These are phyloP conservation scores for Sus cebifrons DNA, from an alignment of 2,797 vertebrate species.

Conservation along the genomic window DNA sequence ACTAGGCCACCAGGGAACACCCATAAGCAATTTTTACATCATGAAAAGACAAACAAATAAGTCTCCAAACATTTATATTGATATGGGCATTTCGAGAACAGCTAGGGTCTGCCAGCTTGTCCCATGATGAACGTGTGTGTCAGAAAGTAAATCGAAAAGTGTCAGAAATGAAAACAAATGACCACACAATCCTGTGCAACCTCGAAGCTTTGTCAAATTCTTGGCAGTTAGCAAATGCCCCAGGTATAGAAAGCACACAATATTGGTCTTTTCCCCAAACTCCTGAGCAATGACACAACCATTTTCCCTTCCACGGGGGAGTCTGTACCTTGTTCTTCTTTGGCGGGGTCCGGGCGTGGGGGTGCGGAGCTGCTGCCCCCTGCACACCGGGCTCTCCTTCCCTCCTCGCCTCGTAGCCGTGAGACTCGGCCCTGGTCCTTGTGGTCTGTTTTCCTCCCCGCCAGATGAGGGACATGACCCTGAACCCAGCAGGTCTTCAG, in stretches of 20 bases:
- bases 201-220: neutral
- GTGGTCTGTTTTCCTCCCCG: neutral
- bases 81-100: neutral
- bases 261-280: slow-evolving; percentile 57
- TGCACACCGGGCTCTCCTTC: neutral
- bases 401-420: neutral
- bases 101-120: neutral
- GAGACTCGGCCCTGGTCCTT: too few species aligned
- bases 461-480: neutral
- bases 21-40: neutral
- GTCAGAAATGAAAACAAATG: slow-evolving; percentile 47
- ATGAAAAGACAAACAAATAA: neutral
- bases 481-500: neutral
- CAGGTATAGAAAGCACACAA: slow-evolving; percentile 23
- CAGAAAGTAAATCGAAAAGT: neutral
- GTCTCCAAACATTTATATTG: neutral
- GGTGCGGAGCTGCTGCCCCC: fast-evolving
- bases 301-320: neutral
- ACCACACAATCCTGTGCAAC: neutral
- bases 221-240: slow-evolving; percentile 8
- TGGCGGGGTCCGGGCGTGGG: neutral
- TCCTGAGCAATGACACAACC: neutral
- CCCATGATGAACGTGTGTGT: neutral
- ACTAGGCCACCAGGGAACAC: too few species aligned
- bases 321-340: neutral